phyloP scores from a whole-genome alignment of 2,888 invertebrate species.

The Pemphredon lugubris region DNA sequence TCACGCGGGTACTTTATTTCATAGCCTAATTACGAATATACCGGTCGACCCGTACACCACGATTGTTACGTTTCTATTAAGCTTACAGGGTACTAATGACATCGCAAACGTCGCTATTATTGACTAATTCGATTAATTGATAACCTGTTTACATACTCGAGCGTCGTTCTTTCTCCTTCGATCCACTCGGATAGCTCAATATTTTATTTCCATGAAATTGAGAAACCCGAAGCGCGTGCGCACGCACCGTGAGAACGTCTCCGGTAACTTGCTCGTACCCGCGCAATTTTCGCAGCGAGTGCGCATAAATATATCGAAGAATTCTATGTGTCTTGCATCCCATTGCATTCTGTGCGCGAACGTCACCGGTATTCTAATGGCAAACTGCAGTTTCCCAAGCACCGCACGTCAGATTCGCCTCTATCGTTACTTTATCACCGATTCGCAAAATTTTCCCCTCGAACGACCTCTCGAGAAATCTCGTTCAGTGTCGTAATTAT shows the following conservation, averaged over 20 bases:
- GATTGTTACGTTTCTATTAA: conserved; percentile 12
- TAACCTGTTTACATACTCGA: neutral
- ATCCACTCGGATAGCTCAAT: conserved; percentile 9
- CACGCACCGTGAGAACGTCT: conserved; percentile 42
- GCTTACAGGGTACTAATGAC: conserved; percentile 28
- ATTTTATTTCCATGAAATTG: conserved; percentile 36
- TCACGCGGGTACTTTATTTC: no score
- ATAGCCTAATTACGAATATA: no score
- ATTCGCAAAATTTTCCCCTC: neutral
- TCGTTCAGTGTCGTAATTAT: no score
- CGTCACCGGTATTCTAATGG: conserved; percentile 50
- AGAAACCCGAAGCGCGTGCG: neutral
- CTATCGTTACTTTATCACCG: neutral
- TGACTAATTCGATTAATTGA: conserved; percentile 35
- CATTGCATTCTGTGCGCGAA: conserved; percentile 25
- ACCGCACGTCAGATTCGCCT: neutral
- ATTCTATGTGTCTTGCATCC: conserved; percentile 35
- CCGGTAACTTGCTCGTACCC: neutral
- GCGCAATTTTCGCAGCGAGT: conserved; percentile 1
- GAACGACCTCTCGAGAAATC: no score
- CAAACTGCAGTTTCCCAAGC: conserved; percentile 40
- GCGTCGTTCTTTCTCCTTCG: neutral
- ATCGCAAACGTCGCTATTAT: conserved; percentile 40
- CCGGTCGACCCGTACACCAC: neutral
- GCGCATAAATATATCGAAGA: conserved; percentile 27